Evolutionary conservation across 2,888 invertebrate species (phyloP).

Genomic region (Balanococcus diminutus): DNA sequence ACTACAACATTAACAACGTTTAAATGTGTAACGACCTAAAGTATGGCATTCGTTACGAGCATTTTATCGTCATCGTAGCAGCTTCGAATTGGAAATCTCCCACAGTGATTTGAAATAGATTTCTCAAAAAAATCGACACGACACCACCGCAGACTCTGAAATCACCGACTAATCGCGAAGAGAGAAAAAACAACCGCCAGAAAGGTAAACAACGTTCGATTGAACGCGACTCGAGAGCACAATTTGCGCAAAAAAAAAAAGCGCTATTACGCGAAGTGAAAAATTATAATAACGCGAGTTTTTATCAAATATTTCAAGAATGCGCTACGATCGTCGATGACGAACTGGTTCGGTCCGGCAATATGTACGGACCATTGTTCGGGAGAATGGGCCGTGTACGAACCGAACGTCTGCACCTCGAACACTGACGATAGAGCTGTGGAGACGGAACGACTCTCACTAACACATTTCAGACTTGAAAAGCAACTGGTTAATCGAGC

Average conservation of each 20-base stretch:
- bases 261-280: not conserved
- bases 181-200: too few relatives aligned
- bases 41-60: not conserved
- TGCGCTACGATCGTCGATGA: constrained; percentile 26
- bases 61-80: too few relatives aligned
- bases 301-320: constrained; percentile 22
- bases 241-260: not conserved
- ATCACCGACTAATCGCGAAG: not conserved
- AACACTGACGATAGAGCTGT: not conserved
- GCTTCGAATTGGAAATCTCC: too few relatives aligned
- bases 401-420: not conserved
- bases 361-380: not conserved
- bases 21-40: not conserved
- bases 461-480: not conserved
- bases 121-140: too few relatives aligned
- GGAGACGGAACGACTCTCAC: constrained; percentile 15
- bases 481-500: constrained; percentile 38
- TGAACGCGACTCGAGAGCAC: not conserved
- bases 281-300: constrained; percentile 1
- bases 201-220: not conserved
- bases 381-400: not conserved
- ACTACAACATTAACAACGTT: not conserved
- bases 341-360: constrained; percentile 35
- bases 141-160: too few relatives aligned
- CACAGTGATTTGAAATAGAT: too few relatives aligned